A percentile compares a stretch with the other conserved stretches of the same genome.
Evolutionary conservation across 2,113 vertebrate species (phyloP).

Genomic region (Origma solitaria): DNA sequence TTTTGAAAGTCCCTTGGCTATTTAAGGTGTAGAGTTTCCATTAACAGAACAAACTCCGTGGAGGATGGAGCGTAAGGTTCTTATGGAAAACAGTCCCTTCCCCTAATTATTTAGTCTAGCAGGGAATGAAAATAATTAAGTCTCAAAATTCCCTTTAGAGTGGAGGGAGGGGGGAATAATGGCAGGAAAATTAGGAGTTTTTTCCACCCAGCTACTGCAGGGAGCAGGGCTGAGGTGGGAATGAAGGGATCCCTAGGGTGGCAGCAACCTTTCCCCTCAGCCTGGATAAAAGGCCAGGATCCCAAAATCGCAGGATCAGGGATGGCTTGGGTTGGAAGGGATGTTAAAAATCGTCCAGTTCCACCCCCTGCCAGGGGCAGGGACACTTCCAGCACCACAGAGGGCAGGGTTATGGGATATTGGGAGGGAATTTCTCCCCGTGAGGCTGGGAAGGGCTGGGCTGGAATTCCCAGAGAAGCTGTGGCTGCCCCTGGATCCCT

Average conservation of each 20-base stretch:
- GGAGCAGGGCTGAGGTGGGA: not conserved
- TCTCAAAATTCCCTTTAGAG: slow-evolving; percentile 44
- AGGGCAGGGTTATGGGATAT: not conserved
- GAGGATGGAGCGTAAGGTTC: slow-evolving; percentile 34
- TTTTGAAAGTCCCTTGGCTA: slow-evolving; percentile 52
- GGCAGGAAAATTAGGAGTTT: not conserved
- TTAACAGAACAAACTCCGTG: slow-evolving; percentile 16
- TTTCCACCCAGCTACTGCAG: slow-evolving; percentile 12
- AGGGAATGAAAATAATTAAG: slow-evolving; percentile 69
- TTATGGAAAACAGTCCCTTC: slow-evolving; percentile 61
- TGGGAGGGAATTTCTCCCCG: not conserved
- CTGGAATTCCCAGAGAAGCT: not conserved
- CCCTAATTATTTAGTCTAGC: slow-evolving; percentile 70
- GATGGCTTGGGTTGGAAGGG: not conserved
- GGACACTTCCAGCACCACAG: not conserved
- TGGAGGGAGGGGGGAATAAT: not conserved
- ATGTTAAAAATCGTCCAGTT: not conserved
- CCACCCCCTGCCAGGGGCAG: not conserved
- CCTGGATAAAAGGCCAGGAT: not conserved
- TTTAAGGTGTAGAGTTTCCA: slow-evolving; percentile 59
- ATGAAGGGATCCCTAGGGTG: not conserved
- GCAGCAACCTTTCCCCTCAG: not conserved
- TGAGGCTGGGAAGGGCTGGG: rapidly evolving
- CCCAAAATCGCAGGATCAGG: not conserved
- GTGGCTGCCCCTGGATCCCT: not conserved